Base-by-base conservation (phyloP, 2,797 vertebrate species). In the Pygocentrus nattereri region DNA sequence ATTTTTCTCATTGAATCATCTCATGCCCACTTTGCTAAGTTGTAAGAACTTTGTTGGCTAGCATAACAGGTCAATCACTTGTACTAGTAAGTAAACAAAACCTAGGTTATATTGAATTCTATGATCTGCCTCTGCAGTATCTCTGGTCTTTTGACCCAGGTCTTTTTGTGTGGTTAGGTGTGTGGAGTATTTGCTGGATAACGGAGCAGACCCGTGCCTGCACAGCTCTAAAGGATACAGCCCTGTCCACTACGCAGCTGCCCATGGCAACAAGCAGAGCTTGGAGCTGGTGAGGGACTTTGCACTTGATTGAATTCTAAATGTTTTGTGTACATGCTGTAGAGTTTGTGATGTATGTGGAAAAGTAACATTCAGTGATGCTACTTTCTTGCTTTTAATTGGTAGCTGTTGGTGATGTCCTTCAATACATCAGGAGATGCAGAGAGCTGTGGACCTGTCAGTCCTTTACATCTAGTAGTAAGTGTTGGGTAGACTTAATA, bases 161-260 rank as follows among this genome's bases (percentile, higher is more conserved):
- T 10, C 3, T 49, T 47, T 49, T 27, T 80, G 41, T 31, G 13
- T 68, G 64, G 12, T 38, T 49, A 98, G 98, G 90, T 99, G 97
- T 93, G 93, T 99, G 92, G 97, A 99, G 92, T 97, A 97, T 93
- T 92, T 99, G 91, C 92, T 99, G 94, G 97, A 99, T 93, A 99
- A 97, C 71, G 97, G 98, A 87, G 98, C 98, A 80, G 98, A 99
- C 92, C 97, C 98, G 0, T 97, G 96, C 54, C 92, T 98, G 93
- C 96, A 96, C 93, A 98, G 98, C 93, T 95, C 95, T 84, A 97
- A 97, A 94, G 98, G 98, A 87, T 99, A 98, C 91, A 98, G 96
- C 49, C 97, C 98, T 82, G 97, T 99, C 89, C 98, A 99, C 95
- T 99, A 99, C 88, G 97, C 98, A 89, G 98, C 98, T 87, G 97